Base-by-base conservation (phyloP, 2,797 vertebrate species). In the Sciurus carolinensis region DNA sequence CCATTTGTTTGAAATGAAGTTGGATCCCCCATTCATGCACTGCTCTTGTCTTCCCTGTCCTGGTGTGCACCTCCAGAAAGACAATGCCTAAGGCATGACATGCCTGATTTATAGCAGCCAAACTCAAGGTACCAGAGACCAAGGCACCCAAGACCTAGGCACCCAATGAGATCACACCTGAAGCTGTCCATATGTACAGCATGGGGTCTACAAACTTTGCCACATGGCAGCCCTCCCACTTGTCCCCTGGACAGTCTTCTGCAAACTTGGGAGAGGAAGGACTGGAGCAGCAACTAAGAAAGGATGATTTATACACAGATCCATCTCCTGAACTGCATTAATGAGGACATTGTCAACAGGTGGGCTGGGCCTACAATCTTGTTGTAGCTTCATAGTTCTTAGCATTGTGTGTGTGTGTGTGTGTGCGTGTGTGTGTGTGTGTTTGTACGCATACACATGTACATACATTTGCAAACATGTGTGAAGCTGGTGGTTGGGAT, bases 321-420 rank as follows among this genome's bases (percentile, higher is more conserved):
- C 73, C 42, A 0, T 7, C 71, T 98, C 80, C 81, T 97, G 36
- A 96, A 97, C 47, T 98, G 98, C 50, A 59, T 98, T 42, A 95
- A 99, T 0, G n/a, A 98, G 26, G 91, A 97, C 30, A 98, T 98
- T 6, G 2, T 98, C 36, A 96, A 79, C n/a, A 96, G 98, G 87
- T 99, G 96, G 76, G 93, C 17, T 57, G 20, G 5, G 5, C 42
- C 28, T 20, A 3, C 33, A 75, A 30, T 6, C 4, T 26, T 3
- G 4, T 7, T 24, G 3, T 73, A 52, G 52, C 62, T 39, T 7
- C 1, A 52, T 69, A 15, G 69, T 15, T 52, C 14, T 15, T 15
- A 52, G 15, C 4, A 52, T 15, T 52, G 52, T 52, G 26, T 15
- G 39, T 39, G 39, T 39, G 39, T 39, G 39, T 39, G 39, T 39